Evolutionary conservation across 2,797 vertebrate species (phyloP).

Genomic region (Rhabdomys pumilio): DNA sequence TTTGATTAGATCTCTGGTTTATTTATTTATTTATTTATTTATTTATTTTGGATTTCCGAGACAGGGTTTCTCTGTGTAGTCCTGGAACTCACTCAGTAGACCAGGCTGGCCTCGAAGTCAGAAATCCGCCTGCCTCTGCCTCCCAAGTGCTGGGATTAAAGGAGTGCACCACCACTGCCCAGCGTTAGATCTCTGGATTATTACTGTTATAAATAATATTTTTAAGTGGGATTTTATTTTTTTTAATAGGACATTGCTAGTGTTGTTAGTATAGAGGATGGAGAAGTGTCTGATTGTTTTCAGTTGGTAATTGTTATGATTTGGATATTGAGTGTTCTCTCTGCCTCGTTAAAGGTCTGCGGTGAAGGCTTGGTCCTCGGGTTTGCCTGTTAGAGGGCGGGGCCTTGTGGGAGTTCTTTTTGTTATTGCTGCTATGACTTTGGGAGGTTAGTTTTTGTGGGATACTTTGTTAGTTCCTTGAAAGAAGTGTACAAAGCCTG

Average conservation of each 20-base stretch:
- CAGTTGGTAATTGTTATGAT: not conserved
- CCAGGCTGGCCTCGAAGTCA: too few species aligned
- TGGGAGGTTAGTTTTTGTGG: not conserved
- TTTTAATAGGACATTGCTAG: not conserved
- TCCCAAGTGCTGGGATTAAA: too few species aligned
- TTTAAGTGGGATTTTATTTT: not conserved
- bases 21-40: not conserved
- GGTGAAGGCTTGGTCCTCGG: not conserved
- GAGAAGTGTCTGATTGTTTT: slow-evolving; percentile 16
- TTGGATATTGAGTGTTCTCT: not conserved
- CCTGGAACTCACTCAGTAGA: too few species aligned
- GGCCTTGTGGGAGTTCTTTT: not conserved
- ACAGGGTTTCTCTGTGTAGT: too few species aligned
- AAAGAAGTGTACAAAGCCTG: not conserved
- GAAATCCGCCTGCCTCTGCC: too few species aligned
- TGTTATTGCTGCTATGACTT: not conserved
- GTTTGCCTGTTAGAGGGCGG: not conserved
- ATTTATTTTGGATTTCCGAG: too few species aligned
- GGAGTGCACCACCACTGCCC: too few species aligned
- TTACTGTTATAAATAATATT: slow-evolving; percentile 8
- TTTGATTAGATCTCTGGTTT: slow-evolving; percentile 26
- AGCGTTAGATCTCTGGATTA: not conserved
- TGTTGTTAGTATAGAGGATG: not conserved
- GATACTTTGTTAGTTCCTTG: not conserved
- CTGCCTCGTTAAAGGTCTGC: not conserved